These are phyloP conservation scores for Ariolimax columbianus DNA, from an alignment of 2,888 invertebrate genomes.

Conservation along the genomic window DNA sequence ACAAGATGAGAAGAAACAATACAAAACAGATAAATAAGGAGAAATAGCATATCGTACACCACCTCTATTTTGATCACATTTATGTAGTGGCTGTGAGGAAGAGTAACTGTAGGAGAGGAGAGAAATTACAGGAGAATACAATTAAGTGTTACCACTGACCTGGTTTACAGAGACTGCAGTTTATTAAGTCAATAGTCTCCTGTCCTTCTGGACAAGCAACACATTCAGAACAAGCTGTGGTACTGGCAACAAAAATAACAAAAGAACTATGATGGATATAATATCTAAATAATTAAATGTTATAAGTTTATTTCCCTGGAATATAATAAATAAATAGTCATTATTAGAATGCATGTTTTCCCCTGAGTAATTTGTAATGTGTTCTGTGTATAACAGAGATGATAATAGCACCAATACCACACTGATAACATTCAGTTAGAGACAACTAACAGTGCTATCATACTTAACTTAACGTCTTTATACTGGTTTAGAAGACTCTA, in stretches of 20 bases:
- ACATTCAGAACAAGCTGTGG: not conserved
- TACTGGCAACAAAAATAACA: not conserved
- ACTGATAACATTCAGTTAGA: no score
- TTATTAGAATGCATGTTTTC: no score
- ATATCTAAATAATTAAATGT: no score
- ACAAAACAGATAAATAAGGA: not conserved
- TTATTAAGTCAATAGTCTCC: conserved; percentile 2
- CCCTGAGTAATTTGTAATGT: no score
- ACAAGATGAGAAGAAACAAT: no score
- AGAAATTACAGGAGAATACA: not conserved
- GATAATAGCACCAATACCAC: no score
- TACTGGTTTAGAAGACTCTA: no score
- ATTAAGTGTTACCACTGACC: not conserved
- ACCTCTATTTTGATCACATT: not conserved
- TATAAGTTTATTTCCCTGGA: no score
- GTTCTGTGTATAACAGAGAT: no score
- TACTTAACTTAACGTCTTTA: no score
- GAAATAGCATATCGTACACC: not conserved
- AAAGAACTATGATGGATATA: not conserved
- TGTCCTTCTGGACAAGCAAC: not conserved
- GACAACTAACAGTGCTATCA: no score
- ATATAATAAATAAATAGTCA: no score
- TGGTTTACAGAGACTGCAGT: not conserved
- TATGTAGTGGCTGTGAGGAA: not conserved
- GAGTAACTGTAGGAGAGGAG: not conserved